Conservation (phyloP, 2,113 vertebrate species). For the Melanocharis versteri region DNA sequence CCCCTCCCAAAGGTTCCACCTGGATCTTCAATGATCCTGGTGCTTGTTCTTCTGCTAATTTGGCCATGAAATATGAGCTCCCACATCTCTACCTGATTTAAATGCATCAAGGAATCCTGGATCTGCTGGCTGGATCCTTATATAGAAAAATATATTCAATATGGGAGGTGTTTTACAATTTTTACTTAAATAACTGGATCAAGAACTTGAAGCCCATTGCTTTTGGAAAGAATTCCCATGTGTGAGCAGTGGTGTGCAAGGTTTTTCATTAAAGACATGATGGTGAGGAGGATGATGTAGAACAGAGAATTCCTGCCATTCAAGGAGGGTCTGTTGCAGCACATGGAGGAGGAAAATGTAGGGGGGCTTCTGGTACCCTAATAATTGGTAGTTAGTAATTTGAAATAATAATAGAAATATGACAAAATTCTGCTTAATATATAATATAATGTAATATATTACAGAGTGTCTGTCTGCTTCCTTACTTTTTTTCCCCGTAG, state of each 20-base stretch:
- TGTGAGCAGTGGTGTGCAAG: not conserved
- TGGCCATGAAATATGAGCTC: not conserved
- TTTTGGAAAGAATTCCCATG: not conserved
- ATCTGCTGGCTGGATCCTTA: not conserved
- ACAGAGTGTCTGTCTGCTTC: fast-evolving
- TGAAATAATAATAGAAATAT: too few species aligned
- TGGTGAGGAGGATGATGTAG: not conserved
- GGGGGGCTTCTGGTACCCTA: not conserved
- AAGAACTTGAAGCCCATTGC: not conserved
- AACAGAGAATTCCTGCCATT: not conserved
- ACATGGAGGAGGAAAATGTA: not conserved
- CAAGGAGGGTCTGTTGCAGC: not conserved
- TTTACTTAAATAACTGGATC: not conserved
- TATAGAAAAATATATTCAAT: not conserved
- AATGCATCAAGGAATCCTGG: not conserved
- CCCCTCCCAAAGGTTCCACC: not conserved
- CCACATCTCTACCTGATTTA: not conserved
- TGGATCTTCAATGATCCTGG: not conserved
- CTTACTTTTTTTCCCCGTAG: too few species aligned
- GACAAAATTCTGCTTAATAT: not conserved
- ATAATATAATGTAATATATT: too few species aligned
- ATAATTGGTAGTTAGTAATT: not conserved
- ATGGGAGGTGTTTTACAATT: not conserved
- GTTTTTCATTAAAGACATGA: not conserved
- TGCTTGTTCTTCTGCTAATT: not conserved